A percentile compares a stretch with the other conserved stretches of the same genome.
Conservation (phyloP, 2,888 invertebrate species). For the Sericinus montela region DNA sequence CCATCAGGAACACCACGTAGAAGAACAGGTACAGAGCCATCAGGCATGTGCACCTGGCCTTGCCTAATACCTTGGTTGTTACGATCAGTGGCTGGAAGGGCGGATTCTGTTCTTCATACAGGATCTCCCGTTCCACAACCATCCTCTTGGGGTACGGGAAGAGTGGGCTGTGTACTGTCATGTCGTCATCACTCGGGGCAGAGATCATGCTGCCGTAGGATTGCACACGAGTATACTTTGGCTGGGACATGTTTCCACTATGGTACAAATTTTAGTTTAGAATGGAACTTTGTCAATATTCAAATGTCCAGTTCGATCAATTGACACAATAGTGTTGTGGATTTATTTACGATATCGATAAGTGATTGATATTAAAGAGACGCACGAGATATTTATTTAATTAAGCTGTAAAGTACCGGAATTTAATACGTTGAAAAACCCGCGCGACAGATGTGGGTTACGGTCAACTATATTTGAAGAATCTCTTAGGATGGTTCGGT, state of each 20-base stretch:
- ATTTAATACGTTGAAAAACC: too few species aligned
- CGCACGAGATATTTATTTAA: too few species aligned
- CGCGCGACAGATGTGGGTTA: too few species aligned
- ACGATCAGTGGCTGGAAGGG: slow-evolving; percentile 65
- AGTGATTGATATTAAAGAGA: too few species aligned
- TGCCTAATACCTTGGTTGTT: slow-evolving; percentile 67
- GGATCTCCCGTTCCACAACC: slow-evolving; percentile 57
- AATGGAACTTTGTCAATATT: too few species aligned
- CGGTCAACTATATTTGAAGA: slow-evolving; percentile 76
- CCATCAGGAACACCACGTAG: slow-evolving; percentile 80
- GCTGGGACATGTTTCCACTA: too few species aligned
- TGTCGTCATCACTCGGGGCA: slow-evolving; percentile 63
- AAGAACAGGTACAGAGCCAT: slow-evolving; percentile 76
- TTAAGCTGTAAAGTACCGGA: too few species aligned
- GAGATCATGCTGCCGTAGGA: slow-evolving; percentile 71
- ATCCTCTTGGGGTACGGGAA: slow-evolving; percentile 67
- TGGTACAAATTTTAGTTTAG: too few species aligned
- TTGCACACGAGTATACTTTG: slow-evolving; percentile 54
- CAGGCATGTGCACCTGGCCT: slow-evolving; percentile 74
- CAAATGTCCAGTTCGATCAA: too few species aligned
- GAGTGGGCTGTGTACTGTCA: slow-evolving; percentile 68
- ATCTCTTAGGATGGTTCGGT: slow-evolving; percentile 68
- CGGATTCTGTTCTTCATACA: slow-evolving; percentile 67
- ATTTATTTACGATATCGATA: too few species aligned
- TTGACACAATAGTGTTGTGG: too few species aligned